phyloP scores from a whole-genome alignment of 1,140 invertebrate genomes.

The Hestina assimilis region DNA sequence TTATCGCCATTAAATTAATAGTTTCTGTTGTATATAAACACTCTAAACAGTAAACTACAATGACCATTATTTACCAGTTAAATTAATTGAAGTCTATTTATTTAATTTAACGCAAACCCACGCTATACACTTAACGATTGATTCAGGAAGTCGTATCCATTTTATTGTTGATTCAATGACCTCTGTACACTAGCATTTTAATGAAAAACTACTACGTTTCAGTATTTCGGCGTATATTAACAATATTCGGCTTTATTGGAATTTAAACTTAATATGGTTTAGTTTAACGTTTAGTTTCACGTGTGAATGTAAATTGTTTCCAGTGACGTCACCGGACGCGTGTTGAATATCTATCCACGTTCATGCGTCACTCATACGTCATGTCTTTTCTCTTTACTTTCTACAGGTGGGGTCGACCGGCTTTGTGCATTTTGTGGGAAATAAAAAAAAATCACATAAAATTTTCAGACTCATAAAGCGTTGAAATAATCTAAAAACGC shows the following conservation, averaged over 20 bases:
- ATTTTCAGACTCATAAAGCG: too few species aligned
- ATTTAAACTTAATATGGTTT: background rate
- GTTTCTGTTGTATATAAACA: too few species aligned
- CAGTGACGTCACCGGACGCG: conserved; percentile 58
- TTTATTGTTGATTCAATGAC: conserved; percentile 23
- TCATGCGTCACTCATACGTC: conserved; percentile 55
- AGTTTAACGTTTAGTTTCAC: background rate
- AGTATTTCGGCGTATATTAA: conserved; percentile 34
- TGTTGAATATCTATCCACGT: conserved; percentile 31
- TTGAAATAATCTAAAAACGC: too few species aligned
- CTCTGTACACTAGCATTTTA: conserved; percentile 28
- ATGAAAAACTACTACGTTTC: conserved; percentile 32
- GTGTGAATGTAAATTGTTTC: conserved; percentile 13
- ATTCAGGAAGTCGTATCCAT: conserved; percentile 10
- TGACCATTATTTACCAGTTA: too few species aligned
- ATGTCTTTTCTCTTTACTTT: conserved; percentile 49
- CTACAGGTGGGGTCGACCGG: conserved; percentile 19
- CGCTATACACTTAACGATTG: background rate
- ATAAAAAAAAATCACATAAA: too few species aligned
- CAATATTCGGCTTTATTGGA: conserved; percentile 12
- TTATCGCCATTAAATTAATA: too few species aligned
- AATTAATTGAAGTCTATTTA: background rate
- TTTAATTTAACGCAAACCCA: background rate
- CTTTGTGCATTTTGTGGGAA: too few species aligned
- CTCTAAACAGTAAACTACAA: too few species aligned